phyloP scores from a whole-genome alignment of 2,888 invertebrate genomes.

The Sminthurinus aureus region DNA sequence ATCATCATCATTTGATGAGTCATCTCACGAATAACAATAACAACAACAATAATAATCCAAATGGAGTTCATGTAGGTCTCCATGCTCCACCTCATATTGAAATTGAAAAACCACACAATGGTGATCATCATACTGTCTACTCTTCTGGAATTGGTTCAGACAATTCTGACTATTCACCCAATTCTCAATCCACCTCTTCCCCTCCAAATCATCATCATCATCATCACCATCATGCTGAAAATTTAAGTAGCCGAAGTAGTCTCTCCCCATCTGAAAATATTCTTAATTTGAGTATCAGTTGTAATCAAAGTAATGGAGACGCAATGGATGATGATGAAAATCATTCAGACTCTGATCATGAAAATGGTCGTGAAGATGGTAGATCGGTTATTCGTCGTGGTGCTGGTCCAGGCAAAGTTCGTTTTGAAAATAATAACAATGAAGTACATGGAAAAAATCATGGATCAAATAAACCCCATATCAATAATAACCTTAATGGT shows the following conservation, averaged over 20 bases:
- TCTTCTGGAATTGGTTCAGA: conserved; percentile 44
- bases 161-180: conserved; percentile 62
- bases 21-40: conserved; percentile 23
- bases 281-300: conserved; percentile 58
- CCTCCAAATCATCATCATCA: not conserved
- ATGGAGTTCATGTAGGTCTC: conserved; percentile 30
- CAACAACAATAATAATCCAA: conserved; percentile 32
- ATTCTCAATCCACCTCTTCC: conserved; percentile 53
- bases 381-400: not conserved
- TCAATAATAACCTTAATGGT: conserved; percentile 1
- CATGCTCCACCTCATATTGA: conserved; percentile 55
- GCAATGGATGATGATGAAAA: conserved; percentile 56
- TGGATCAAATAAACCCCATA: conserved; percentile 13
- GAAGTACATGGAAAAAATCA: not conserved
- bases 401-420: not conserved
- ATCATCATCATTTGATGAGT: conserved; percentile 46
- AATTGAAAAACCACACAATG: conserved; percentile 53
- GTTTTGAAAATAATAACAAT: conserved; percentile 1
- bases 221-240: conserved; percentile 44
- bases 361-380: conserved; percentile 14
- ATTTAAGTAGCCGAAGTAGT: conserved; percentile 55
- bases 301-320: conserved; percentile 48
- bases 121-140: conserved; percentile 54
- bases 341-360: conserved; percentile 53
- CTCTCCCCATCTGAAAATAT: conserved; percentile 58